A percentile compares a stretch with the other conserved stretches of the same genome.
Conservation (phyloP, 2,888 invertebrate genomes). For the Drosophila anomelani region DNA sequence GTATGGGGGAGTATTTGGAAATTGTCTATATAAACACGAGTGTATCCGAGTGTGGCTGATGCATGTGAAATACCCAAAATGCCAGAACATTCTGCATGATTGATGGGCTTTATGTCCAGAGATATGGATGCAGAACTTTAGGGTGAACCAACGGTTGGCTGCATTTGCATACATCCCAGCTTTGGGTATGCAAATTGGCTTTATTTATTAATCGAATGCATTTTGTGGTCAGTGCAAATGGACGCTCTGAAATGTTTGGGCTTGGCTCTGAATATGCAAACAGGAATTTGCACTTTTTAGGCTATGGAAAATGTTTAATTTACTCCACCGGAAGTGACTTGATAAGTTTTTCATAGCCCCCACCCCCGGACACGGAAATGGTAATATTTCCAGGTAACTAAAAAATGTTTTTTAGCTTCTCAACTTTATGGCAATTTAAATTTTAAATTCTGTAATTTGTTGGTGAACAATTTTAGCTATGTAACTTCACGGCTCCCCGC, state of each 20-base stretch:
- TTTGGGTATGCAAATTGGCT: conserved; percentile 50
- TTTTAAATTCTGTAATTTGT: conserved; percentile 17
- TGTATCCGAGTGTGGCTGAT: conserved; percentile 28
- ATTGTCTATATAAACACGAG: conserved; percentile 13
- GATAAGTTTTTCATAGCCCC: conserved; percentile 23
- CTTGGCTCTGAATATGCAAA: conserved; percentile 22
- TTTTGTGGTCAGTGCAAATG: conserved; percentile 31
- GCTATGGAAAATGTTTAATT: conserved; percentile 29
- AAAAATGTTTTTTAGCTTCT: not conserved
- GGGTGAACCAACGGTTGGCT: not conserved
- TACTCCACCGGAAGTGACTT: conserved; percentile 33
- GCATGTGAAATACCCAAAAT: conserved; percentile 48
- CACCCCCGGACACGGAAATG: conserved; percentile 5
- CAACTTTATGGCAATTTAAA: conserved; percentile 14
- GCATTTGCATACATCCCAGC: conserved; percentile 25
- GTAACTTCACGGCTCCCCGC: not conserved
- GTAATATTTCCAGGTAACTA: conserved; percentile 1
- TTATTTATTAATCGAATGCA: conserved; percentile 57
- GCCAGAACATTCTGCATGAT: conserved; percentile 52
- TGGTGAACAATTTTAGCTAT: not conserved
- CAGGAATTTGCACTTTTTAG: conserved; percentile 26
- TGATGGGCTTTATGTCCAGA: conserved; percentile 41
- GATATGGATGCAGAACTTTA: conserved; percentile 13
- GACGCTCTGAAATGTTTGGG: conserved; percentile 10
- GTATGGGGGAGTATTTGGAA: conserved; percentile 21